Percentiles rank a stretch among this genome's conserved stretches.
phyloP scores from a whole-genome alignment of 2,888 invertebrate species.

The Lamellibrachia columna region DNA sequence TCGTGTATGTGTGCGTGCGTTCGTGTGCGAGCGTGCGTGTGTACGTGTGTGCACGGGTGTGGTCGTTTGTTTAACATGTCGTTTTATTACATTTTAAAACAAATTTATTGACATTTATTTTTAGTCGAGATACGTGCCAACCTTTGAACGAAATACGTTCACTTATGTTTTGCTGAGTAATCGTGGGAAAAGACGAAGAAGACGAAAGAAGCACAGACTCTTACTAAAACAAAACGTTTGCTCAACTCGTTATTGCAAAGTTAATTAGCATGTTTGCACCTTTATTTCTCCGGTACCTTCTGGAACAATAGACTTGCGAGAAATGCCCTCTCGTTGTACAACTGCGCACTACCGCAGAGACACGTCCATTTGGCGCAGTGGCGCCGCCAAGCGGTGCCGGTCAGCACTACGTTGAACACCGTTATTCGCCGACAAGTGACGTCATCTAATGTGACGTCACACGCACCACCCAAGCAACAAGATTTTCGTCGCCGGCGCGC shows the following conservation, averaged over 20 bases:
- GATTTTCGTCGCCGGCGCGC: background rate
- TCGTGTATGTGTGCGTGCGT: too few species aligned
- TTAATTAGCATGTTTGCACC: background rate
- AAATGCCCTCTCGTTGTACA: background rate
- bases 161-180: background rate
- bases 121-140: too few species aligned
- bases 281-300: background rate
- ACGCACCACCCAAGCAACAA: background rate
- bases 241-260: background rate
- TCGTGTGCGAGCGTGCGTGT: too few species aligned
- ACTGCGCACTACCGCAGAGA: background rate
- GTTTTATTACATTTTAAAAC: too few species aligned
- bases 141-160: background rate
- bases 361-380: conserved; percentile 7
- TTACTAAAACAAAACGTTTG: background rate
- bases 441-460: background rate
- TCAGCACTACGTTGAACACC: background rate
- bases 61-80: too few species aligned
- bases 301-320: background rate
- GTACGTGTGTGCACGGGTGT: too few species aligned
- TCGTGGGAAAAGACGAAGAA: background rate
- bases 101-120: too few species aligned
- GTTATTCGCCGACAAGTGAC: background rate
- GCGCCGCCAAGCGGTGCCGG: background rate
- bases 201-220: background rate